A percentile compares a stretch with the other conserved stretches of the same genome.
These are phyloP conservation scores for Nebria ingens DNA, from an alignment of 1,140 invertebrate species.

Conservation along the genomic window DNA sequence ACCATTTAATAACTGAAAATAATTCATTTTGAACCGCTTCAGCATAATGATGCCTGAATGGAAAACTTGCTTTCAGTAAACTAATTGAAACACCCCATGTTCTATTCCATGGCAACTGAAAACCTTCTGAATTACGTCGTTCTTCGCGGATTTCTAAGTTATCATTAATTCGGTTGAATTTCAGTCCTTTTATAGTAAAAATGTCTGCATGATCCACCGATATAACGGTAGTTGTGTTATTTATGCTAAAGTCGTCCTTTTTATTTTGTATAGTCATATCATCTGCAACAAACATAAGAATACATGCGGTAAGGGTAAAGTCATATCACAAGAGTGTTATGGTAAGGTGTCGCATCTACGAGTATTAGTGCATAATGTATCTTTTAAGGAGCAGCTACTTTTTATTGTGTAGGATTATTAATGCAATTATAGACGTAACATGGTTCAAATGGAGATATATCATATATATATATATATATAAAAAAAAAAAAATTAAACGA, in stretches of 20 bases:
- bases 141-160: constrained; percentile 54
- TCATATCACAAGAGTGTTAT: too few relatives aligned
- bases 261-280: constrained; percentile 16
- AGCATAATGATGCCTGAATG: constrained; percentile 88
- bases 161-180: constrained; percentile 43
- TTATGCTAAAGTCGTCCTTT: constrained; percentile 14
- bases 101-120: background rate
- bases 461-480: too few relatives aligned
- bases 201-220: constrained; percentile 66
- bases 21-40: constrained; percentile 88
- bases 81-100: background rate
- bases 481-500: too few relatives aligned
- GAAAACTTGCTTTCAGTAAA: constrained; percentile 59
- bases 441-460: too few relatives aligned
- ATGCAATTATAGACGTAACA: too few relatives aligned
- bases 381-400: background rate
- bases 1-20: constrained; percentile 84
- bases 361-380: background rate
- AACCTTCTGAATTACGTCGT: constrained; percentile 30
- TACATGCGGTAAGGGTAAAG: too few relatives aligned
- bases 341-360: background rate
- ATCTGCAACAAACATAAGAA: constrained; percentile 18
- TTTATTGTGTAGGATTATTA: too few relatives aligned
- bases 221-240: constrained; percentile 30
- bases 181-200: constrained; percentile 61